phyloP scores from a whole-genome alignment of 2,113 vertebrate species.

The western clawed frog (Xenopus tropicalis) region DNA sequence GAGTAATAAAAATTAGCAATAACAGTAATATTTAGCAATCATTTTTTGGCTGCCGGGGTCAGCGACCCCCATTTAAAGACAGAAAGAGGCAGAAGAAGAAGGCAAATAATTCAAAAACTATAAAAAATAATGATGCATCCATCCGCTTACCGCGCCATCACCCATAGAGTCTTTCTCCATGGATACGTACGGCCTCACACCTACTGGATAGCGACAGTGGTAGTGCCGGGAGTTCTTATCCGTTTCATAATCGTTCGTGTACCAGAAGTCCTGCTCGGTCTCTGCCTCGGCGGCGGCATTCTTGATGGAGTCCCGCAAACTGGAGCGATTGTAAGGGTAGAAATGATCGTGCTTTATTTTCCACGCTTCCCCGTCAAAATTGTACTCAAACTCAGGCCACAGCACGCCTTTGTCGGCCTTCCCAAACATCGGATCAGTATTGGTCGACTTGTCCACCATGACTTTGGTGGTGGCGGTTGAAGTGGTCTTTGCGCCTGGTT shows the following conservation, averaged over 20 bases:
- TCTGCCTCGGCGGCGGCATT: not conserved
- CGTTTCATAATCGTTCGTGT: not conserved
- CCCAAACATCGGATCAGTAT: conserved; percentile 17
- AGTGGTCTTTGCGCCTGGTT: not conserved
- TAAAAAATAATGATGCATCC: not conserved
- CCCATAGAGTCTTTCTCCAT: not conserved
- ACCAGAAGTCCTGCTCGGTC: not conserved
- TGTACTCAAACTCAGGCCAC: conserved; percentile 1
- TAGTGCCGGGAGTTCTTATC: not conserved
- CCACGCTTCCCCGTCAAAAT: not conserved
- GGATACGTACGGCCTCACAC: not conserved
- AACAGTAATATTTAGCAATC: too few species aligned
- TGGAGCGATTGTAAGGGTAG: not conserved
- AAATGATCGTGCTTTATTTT: not conserved
- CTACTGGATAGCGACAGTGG: not conserved
- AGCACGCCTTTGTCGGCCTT: not conserved
- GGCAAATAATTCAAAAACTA: too few species aligned
- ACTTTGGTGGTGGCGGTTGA: not conserved
- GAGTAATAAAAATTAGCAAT: too few species aligned
- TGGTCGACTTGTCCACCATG: conserved; percentile 15
- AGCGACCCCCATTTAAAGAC: too few species aligned
- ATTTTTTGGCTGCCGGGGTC: too few species aligned
- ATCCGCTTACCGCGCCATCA: not conserved
- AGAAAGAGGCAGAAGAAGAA: too few species aligned
- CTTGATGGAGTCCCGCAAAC: not conserved